Base-by-base conservation (phyloP, 1,140 invertebrate genomes). In the Drosophila baimaii region DNA sequence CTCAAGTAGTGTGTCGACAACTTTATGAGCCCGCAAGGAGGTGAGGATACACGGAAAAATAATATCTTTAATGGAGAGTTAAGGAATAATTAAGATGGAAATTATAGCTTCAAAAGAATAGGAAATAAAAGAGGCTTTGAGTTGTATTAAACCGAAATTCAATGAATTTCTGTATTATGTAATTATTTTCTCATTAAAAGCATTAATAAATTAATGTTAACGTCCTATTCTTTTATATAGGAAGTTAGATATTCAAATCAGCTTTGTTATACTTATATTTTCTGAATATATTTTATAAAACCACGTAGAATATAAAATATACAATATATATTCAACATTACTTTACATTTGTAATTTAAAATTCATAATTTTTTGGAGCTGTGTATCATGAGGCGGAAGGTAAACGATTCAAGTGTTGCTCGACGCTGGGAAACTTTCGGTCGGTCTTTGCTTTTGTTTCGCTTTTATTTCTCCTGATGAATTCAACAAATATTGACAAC, bases 401-500 rank as follows among this genome's bases (percentile, higher is more conserved):
- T 56, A 17, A 55, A 41, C 25, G 55, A 27, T 58, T 41, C 61
- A 80, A 83, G 77, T 85, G 46, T 49, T 49, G 55, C 33, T 59
- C 25, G 27, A 25, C 71, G 43, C 66, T 57, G 35, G 43, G 61
- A 44, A 43, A 52, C 21, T 52, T 41, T 35, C 17, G 56, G 35
- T 25, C 29, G 52, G 29, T 51, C 13, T 49, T 33, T 52, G 61
- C 41, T 54, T 69, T 68, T 77, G 73, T 43, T 69, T 47, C 56
- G 47, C 47, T 43, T 76, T 69, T 77, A 57, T 76, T 69, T 65
- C 70, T 71, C 51, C 72, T 88, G 83, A 88, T 89, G 80, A 83
- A 88, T 88, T 88, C 80, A 77, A 88, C 72, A 88, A 88, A 88
- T 88, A 89, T 88, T 88, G 84, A 88, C 83, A 88, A 88, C 78